Conservation (phyloP, 1,140 invertebrate genomes). For the Galendromus occidentalis region DNA sequence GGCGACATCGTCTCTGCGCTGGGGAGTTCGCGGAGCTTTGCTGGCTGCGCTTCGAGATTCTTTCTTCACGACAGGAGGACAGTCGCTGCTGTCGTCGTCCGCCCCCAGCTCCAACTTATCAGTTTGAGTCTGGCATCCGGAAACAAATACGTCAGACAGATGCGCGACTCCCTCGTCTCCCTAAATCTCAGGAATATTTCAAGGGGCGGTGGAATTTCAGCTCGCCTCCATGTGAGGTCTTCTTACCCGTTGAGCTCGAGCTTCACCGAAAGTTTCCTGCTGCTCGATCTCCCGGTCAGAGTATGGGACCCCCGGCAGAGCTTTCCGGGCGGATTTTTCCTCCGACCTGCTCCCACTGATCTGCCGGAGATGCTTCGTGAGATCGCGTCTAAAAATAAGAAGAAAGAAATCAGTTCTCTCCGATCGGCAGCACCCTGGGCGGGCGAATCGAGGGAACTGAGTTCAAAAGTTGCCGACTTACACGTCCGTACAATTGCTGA, state of each 20-base stretch:
- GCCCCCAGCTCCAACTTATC: too few relatives aligned
- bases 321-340: background rate
- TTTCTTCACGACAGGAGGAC: too few relatives aligned
- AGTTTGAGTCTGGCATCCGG: too few relatives aligned
- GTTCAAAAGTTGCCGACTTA: background rate
- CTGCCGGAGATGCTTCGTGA: background rate
- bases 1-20: background rate
- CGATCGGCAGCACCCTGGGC: background rate
- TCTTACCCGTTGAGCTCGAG: background rate
- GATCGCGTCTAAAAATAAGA: background rate
- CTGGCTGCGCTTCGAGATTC: too few relatives aligned
- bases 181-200: too few relatives aligned
- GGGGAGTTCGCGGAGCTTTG: too few relatives aligned
- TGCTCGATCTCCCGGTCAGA: background rate
- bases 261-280: background rate
- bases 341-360: background rate
- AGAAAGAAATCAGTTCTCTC: background rate
- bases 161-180: too few relatives aligned
- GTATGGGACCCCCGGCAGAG: background rate
- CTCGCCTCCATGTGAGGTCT: too few relatives aligned
- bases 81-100: too few relatives aligned
- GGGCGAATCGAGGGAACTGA: background rate
- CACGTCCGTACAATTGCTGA: constrained; percentile 5
- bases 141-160: too few relatives aligned
- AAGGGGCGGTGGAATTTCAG: too few relatives aligned